phyloP scores from a whole-genome alignment of 1,140 invertebrate genomes.

The Cydia splendana region DNA sequence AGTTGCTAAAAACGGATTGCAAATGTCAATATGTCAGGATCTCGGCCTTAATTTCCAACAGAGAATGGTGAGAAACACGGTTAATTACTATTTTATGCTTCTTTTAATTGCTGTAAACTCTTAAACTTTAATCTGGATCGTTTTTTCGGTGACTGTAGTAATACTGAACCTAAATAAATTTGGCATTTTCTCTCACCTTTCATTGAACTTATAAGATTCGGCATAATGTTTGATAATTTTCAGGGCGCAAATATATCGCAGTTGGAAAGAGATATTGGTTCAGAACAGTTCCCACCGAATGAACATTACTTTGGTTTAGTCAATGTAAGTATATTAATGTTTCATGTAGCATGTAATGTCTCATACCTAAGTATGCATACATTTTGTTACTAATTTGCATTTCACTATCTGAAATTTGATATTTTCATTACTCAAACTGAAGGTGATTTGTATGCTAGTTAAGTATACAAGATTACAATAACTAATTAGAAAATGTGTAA shows the following conservation, averaged over 20 bases:
- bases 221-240: slow-evolving; percentile 54
- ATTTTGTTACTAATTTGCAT: not conserved
- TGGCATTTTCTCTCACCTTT: slow-evolving; percentile 37
- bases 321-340: slow-evolving; percentile 89
- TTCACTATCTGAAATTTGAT: not conserved
- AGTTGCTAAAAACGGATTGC: slow-evolving; percentile 71
- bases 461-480: no score
- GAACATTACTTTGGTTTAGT: slow-evolving; percentile 99
- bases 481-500: no score
- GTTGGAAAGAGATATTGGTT: slow-evolving; percentile 98
- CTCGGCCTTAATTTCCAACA: slow-evolving; percentile 79
- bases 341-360: not conserved
- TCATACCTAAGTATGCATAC: not conserved
- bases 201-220: slow-evolving; percentile 7
- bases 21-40: slow-evolving; percentile 80
- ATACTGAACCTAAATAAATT: slow-evolving; percentile 12
- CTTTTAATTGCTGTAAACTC: slow-evolving; percentile 31
- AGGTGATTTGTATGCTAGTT: no score
- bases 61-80: slow-evolving; percentile 73
- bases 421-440: no score
- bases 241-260: slow-evolving; percentile 99
- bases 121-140: not conserved
- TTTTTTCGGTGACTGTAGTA: not conserved
- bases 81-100: slow-evolving; percentile 42
- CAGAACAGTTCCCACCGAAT: slow-evolving; percentile 97